Percentiles rank a stretch among this genome's conserved stretches.
These are phyloP conservation scores for Lucifuga dentata DNA, from an alignment of 2,113 vertebrate species.

Conservation along the genomic window DNA sequence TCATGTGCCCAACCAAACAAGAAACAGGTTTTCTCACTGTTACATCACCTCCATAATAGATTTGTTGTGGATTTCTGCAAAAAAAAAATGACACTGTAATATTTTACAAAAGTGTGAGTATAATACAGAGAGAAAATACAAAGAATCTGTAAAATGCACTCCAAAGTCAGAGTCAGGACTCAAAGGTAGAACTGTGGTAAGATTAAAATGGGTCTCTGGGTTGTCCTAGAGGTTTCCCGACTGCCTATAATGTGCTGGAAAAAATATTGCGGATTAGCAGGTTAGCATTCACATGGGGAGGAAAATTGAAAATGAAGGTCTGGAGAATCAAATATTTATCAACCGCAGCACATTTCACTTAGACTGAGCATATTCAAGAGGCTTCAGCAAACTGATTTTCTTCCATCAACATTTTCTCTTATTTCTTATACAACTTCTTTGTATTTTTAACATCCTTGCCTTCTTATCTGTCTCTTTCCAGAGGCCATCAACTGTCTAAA, in stretches of 20 bases:
- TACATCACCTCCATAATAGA: no score
- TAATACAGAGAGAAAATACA: no score
- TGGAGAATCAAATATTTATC: no score
- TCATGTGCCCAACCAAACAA: no score
- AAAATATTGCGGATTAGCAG: conserved; percentile 28
- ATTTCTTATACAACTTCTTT: no score
- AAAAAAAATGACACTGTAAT: no score
- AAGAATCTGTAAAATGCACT: not conserved
- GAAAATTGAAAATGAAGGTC: not conserved
- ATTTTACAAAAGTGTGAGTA: no score
- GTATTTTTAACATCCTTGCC: conserved; percentile 41
- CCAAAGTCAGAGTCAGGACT: conserved; percentile 1
- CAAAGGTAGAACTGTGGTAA: conserved; percentile 16
- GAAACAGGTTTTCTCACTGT: no score
- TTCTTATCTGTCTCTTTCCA: conserved; percentile 82
- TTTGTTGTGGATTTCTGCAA: no score
- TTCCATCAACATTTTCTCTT: no score
- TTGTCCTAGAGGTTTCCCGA: not conserved
- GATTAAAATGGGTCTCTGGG: conserved; percentile 18
- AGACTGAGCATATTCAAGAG: not conserved
- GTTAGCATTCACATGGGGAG: conserved; percentile 38
- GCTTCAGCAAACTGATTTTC: conserved; percentile 35
- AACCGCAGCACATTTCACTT: no score
- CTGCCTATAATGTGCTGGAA: conserved; percentile 25
- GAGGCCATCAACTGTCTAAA: conserved; percentile 99